phyloP scores from a whole-genome alignment of 2,113 vertebrate genomes.

The Chionodraco myersi region DNA sequence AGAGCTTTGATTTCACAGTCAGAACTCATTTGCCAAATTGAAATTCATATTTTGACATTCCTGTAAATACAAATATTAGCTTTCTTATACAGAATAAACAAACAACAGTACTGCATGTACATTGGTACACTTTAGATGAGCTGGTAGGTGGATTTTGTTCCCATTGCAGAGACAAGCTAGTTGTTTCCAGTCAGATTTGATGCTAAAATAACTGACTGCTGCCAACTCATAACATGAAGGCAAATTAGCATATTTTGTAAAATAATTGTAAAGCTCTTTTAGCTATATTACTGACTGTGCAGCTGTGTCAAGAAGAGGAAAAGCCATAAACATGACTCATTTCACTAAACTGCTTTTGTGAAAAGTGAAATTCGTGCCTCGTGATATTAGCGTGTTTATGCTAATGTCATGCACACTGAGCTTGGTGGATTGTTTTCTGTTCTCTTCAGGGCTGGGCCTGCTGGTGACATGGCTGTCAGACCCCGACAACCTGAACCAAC shows the following conservation, averaged over 20 bases:
- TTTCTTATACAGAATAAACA: neutral
- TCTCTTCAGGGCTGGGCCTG: constrained; percentile 66
- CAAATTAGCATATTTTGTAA: neutral
- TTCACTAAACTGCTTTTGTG: neutral
- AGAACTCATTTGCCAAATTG: neutral
- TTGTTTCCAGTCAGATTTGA: neutral
- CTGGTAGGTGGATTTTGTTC: neutral
- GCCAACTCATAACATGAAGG: neutral
- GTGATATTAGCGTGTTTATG: neutral
- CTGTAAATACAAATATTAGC: neutral
- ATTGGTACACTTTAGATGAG: neutral
- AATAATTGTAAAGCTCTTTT: neutral
- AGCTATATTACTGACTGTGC: neutral
- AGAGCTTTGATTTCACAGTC: neutral
- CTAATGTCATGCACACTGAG: neutral
- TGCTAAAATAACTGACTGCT: neutral
- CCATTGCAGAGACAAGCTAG: neutral
- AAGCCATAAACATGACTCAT: neutral
- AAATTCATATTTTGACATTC: neutral
- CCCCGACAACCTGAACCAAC: constrained; percentile 84
- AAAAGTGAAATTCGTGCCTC: neutral
- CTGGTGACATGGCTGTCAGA: constrained; percentile 83
- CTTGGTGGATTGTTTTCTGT: constrained; percentile 9
- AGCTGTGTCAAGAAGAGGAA: neutral
- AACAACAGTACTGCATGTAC: neutral